These are phyloP conservation scores for Elgaria multicarinata DNA, from an alignment of 2,113 vertebrate genomes.

Conservation along the genomic window DNA sequence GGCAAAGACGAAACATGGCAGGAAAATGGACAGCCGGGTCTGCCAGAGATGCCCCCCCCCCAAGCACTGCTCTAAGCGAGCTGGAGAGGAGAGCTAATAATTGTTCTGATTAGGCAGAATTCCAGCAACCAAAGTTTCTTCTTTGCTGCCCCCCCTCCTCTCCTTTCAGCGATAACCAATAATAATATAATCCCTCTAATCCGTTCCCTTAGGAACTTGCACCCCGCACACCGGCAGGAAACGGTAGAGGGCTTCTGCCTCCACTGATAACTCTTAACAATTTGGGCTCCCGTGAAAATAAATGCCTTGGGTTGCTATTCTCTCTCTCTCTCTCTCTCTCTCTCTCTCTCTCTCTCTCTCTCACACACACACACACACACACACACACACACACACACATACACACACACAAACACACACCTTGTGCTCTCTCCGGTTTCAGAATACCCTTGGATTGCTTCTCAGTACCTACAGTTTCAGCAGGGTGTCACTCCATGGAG, in stretches of 20 bases:
- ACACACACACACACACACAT: too few relatives aligned
- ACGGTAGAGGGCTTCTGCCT: constrained; percentile 50
- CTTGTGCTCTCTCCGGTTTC: neutral
- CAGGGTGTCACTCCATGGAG: neutral
- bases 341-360: too few relatives aligned
- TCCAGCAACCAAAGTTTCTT: constrained; percentile 61
- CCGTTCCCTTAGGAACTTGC: constrained; percentile 64
- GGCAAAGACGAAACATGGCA: neutral
- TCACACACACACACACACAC: too few relatives aligned
- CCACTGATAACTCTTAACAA: constrained; percentile 51
- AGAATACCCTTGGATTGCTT: neutral
- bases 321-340: neutral
- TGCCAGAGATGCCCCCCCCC: accelerated
- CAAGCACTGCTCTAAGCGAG: neutral
- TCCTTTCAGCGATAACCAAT: constrained; percentile 67
- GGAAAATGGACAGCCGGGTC: accelerated
- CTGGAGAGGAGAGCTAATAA: constrained; percentile 26
- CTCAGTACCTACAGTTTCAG: neutral
- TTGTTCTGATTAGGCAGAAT: constrained; percentile 57
- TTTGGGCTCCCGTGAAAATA: constrained; percentile 20
- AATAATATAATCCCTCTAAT: constrained; percentile 76
- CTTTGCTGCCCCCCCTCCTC: constrained; percentile 12
- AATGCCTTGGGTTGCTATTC: neutral
- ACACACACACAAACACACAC: too few relatives aligned
- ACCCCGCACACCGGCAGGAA: constrained; percentile 34